phyloP scores from a whole-genome alignment of 2,797 vertebrate species.

The Rhadinocentrus ornatus region DNA sequence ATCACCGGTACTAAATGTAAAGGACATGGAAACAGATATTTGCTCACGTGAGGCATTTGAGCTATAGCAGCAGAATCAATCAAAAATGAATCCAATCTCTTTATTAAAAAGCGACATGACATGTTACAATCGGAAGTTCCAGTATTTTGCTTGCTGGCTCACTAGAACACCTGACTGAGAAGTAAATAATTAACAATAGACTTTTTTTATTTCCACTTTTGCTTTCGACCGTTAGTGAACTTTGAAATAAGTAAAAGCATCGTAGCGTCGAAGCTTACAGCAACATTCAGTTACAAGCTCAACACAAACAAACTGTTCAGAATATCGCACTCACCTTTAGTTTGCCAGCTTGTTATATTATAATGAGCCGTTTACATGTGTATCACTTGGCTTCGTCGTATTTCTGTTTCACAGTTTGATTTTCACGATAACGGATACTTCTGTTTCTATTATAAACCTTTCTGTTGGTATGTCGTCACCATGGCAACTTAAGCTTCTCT shows the following conservation, averaged over 20 bases:
- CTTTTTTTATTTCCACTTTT: background rate
- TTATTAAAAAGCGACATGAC: background rate
- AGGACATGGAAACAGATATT: background rate
- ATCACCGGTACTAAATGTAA: background rate
- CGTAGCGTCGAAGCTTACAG: background rate
- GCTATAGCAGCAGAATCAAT: background rate
- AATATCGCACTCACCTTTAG: conserved; percentile 19
- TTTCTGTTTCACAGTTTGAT: background rate
- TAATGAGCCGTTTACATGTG: background rate
- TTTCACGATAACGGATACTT: background rate
- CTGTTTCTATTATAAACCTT: background rate
- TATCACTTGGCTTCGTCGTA: background rate
- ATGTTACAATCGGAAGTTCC: background rate
- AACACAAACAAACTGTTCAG: background rate
- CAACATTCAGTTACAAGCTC: background rate
- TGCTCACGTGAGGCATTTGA: background rate
- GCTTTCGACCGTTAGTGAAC: conserved; percentile 2
- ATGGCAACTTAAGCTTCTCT: conserved; percentile 57
- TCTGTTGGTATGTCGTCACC: conserved; percentile 59
- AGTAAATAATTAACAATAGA: background rate
- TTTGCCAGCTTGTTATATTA: background rate
- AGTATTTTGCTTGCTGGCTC: conserved; percentile 7
- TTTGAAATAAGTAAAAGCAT: background rate
- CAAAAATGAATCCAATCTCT: conserved; percentile 7
- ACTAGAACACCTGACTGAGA: conserved; percentile 4